A percentile compares a stretch with the other conserved stretches of the same genome.
Conservation (phyloP, 2,113 vertebrate genomes). For the Pangasianodon gigas region DNA sequence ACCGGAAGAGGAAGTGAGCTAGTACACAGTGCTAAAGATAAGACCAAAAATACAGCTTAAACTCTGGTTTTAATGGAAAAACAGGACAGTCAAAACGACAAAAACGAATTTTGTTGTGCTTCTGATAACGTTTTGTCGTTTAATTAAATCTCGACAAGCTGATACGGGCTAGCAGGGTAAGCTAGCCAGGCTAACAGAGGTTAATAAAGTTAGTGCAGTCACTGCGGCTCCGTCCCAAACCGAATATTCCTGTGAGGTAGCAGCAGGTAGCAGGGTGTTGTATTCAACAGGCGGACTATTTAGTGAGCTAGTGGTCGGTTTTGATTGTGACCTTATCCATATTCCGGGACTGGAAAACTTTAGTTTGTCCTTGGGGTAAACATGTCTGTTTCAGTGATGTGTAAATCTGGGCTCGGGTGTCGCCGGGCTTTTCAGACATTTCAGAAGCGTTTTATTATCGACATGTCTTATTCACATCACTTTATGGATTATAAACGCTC, state of each 20-base stretch:
- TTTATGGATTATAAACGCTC: slow-evolving; percentile 92
- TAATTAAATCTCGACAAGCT: background rate
- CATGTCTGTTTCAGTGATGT: background rate
- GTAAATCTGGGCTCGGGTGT: background rate
- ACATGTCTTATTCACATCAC: slow-evolving; percentile 88
- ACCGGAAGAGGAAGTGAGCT: slow-evolving; percentile 5
- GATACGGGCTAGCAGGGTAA: background rate
- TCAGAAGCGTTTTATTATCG: slow-evolving; percentile 79
- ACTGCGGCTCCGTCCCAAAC: background rate
- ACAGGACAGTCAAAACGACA: background rate
- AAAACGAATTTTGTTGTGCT: background rate
- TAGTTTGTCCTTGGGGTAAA: background rate
- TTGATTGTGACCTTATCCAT: too few relatives aligned
- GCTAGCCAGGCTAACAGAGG: background rate
- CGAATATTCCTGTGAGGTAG: background rate
- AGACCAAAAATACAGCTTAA: background rate
- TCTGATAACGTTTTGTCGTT: background rate
- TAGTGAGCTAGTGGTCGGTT: background rate
- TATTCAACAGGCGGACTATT: background rate
- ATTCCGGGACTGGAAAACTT: too few relatives aligned
- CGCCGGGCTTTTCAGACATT: slow-evolving; percentile 53
- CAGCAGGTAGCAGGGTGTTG: background rate
- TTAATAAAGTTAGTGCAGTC: background rate
- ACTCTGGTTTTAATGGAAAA: background rate
- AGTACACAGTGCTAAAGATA: background rate